phyloP scores from a whole-genome alignment of 2,797 vertebrate genomes.

The Xiphorhynchus erythropygius region DNA sequence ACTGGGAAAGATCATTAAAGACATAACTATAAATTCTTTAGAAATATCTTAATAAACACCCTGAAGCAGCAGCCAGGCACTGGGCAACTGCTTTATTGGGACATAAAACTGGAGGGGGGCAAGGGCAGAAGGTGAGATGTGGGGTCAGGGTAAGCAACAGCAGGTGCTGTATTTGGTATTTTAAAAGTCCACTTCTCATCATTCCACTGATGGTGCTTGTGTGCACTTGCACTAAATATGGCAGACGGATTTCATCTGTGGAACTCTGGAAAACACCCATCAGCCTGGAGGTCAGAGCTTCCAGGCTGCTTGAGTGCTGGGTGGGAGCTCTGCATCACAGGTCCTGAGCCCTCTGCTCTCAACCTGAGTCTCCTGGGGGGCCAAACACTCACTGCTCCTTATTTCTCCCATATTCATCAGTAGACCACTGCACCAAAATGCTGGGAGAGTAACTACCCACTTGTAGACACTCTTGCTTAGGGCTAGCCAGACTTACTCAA shows the following conservation, averaged over 20 bases:
- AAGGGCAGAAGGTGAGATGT: background rate
- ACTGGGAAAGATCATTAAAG: background rate
- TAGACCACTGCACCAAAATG: background rate
- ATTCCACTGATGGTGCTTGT: background rate
- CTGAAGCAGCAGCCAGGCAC: background rate
- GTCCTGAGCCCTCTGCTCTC: background rate
- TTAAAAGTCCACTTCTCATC: background rate
- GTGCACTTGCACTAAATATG: background rate
- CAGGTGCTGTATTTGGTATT: background rate
- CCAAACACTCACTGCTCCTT: background rate
- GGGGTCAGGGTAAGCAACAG: background rate
- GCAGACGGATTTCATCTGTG: background rate
- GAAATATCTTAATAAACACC: background rate
- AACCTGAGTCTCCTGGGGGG: fast-evolving
- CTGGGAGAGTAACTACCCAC: background rate
- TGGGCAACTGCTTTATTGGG: background rate
- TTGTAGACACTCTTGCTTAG: background rate
- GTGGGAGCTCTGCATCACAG: background rate
- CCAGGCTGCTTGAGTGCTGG: background rate
- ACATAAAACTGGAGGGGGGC: background rate
- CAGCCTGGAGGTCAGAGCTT: background rate
- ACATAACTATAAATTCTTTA: background rate
- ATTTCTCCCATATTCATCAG: background rate
- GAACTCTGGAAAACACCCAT: background rate
- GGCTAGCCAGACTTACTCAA: background rate